phyloP scores from a whole-genome alignment of 2,888 invertebrate species.

The Acanthosepion esculentum region DNA sequence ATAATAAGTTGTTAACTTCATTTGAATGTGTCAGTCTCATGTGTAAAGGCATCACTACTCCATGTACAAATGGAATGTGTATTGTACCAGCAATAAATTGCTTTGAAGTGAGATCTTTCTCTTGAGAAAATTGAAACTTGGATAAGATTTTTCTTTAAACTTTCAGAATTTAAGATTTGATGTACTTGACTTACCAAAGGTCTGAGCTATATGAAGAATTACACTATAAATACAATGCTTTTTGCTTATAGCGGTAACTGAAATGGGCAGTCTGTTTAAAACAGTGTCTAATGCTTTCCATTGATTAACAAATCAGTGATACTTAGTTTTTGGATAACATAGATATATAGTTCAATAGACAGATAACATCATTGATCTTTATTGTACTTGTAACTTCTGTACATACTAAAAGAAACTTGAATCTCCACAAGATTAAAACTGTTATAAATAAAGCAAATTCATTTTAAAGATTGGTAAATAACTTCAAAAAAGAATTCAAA shows the following conservation, averaged over 20 bases:
- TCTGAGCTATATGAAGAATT: not conserved
- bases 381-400: not conserved
- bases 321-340: conserved; percentile 20
- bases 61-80: too few relatives aligned
- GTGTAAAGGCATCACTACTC: too few relatives aligned
- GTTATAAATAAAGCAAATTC: not conserved
- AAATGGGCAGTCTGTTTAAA: not conserved
- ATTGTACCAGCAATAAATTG: too few relatives aligned
- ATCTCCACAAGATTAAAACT: not conserved
- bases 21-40: too few relatives aligned
- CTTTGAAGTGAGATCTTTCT: too few relatives aligned
- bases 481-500: too few relatives aligned
- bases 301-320: not conserved
- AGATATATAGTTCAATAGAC: not conserved
- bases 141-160: too few relatives aligned
- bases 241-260: not conserved
- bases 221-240: not conserved
- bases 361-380: conserved; percentile 1
- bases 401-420: not conserved
- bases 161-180: not conserved
- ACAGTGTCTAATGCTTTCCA: not conserved
- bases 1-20: too few relatives aligned
- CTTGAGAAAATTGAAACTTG: too few relatives aligned
- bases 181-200: not conserved
- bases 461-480: not conserved